Conservation (phyloP, 2,113 vertebrate species). For the Zosterops japonicus region DNA sequence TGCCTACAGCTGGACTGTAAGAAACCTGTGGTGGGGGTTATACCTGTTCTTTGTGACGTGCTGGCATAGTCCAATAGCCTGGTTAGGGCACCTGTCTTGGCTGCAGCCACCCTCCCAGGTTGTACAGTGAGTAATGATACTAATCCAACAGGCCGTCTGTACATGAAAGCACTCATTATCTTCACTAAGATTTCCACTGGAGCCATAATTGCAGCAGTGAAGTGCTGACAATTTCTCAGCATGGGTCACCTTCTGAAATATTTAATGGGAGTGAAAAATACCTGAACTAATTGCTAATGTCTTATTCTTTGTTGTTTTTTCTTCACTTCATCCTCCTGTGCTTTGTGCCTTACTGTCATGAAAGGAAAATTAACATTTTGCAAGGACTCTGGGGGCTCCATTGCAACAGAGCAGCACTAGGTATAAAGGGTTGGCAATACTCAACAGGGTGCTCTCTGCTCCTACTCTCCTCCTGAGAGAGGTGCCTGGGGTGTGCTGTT, state of each 20-base stretch:
- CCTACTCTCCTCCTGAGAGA: not conserved
- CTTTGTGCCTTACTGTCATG: not conserved
- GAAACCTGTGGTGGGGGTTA: not conserved
- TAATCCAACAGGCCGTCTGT: slow-evolving; percentile 32
- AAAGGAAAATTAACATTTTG: not conserved
- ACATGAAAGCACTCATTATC: slow-evolving; percentile 47
- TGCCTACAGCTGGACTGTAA: not conserved
- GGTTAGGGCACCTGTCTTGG: not conserved
- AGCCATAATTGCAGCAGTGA: slow-evolving; percentile 10
- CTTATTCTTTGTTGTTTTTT: slow-evolving; percentile 24
- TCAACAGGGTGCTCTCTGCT: not conserved
- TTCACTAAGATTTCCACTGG: slow-evolving; percentile 21
- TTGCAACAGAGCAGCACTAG: not conserved
- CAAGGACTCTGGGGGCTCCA: not conserved
- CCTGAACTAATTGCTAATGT: slow-evolving; percentile 37
- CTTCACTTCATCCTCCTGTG: not conserved
- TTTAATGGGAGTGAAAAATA: slow-evolving; percentile 41
- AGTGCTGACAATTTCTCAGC: slow-evolving; percentile 52
- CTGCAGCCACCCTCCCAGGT: not conserved
- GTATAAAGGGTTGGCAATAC: not conserved
- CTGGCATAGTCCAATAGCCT: not conserved
- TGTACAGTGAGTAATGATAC: slow-evolving; percentile 12
- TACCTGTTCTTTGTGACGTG: not conserved
- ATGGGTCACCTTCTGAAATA: slow-evolving; percentile 38
- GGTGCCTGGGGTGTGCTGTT: not conserved